phyloP scores from a whole-genome alignment of 2,113 vertebrate genomes.

The Eptatretus burgeri region DNA sequence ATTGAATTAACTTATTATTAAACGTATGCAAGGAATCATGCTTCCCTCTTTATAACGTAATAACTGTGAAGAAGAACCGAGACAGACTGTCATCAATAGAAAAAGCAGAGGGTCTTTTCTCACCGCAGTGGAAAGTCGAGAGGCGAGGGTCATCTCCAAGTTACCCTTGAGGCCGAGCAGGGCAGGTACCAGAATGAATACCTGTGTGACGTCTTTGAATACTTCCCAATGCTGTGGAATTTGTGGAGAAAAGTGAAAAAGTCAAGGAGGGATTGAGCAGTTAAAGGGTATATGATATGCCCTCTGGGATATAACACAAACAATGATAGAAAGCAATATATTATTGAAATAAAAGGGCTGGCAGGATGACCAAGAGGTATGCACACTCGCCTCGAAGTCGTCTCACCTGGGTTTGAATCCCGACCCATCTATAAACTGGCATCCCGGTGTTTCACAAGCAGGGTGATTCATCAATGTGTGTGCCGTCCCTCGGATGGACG shows the following conservation, averaged over 20 bases:
- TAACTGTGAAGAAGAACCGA: background rate
- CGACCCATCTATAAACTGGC: no score
- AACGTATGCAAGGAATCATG: no score
- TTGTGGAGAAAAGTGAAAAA: background rate
- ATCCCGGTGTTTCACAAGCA: no score
- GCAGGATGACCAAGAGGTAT: no score
- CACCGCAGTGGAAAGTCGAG: slow-evolving; percentile 68
- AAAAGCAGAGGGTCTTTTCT: slow-evolving; percentile 14
- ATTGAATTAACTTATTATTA: no score
- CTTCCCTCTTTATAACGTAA: no score
- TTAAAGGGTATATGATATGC: no score
- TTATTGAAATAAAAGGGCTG: no score
- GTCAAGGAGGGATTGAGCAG: background rate
- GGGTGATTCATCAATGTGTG: no score
- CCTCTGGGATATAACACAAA: background rate
- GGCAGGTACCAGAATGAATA: slow-evolving; percentile 64
- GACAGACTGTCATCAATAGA: background rate
- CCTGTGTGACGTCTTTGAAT: slow-evolving; percentile 37
- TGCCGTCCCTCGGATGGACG: no score
- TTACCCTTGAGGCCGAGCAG: slow-evolving; percentile 78
- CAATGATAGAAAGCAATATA: background rate
- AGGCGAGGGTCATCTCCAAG: slow-evolving; percentile 77
- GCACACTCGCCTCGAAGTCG: no score
- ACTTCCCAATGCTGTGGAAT: slow-evolving; percentile 45
- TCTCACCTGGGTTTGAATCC: no score